Evolutionary conservation across 2,888 invertebrate genomes (phyloP), one percentile per base, ranked within the genome.

Genomic region (Oligia latruncula): DNA sequence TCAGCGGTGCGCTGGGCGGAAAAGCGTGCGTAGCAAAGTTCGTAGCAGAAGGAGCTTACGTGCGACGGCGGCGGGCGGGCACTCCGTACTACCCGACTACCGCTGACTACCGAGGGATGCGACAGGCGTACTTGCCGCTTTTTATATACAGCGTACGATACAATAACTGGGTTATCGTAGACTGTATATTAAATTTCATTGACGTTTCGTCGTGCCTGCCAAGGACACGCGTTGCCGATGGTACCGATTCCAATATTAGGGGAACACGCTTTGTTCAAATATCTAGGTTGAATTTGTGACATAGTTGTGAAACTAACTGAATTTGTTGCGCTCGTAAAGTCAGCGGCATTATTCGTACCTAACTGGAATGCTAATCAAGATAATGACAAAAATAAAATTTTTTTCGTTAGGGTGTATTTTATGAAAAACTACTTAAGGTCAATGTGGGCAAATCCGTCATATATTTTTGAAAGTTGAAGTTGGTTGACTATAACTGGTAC

Each of bases 101-200:
- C 83, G 80, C 90, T 80, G 77, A 73, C 71, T 72, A 58, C 89
- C 91, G 90, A 88, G 93, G 95, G 92, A 92, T 93, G 91, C 92
- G 93, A 92, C 90, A 84, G 73, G 85, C 91, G 93, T 93, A 95
- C 95, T 95, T 94, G 92, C 92, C 91, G 91, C 92, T 95, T 95
- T 95, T 95, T 94, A 93, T 89, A 92, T 88, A 92, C 92, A 91
- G 93, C 91, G 94, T 93, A 92, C 92, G 93, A 94, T 95, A 94
- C 95, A 90, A 94, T 95, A 96, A 95, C 96, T 95, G 94, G 96
- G 96, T 96, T 96, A 96, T 93, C 93, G 95, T 94, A 93, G 91
- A 92, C 92, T 90, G 94, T 94, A 95, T 96, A 96, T 96, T 95
- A 94, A 95, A 95, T 95, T 96, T 93, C 96, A 95, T 95, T 95